Percentiles rank a stretch among this genome's conserved stretches.
These are phyloP conservation scores for Vulpes ferrilata DNA, from an alignment of 2,113 vertebrate genomes.

Conservation along the genomic window DNA sequence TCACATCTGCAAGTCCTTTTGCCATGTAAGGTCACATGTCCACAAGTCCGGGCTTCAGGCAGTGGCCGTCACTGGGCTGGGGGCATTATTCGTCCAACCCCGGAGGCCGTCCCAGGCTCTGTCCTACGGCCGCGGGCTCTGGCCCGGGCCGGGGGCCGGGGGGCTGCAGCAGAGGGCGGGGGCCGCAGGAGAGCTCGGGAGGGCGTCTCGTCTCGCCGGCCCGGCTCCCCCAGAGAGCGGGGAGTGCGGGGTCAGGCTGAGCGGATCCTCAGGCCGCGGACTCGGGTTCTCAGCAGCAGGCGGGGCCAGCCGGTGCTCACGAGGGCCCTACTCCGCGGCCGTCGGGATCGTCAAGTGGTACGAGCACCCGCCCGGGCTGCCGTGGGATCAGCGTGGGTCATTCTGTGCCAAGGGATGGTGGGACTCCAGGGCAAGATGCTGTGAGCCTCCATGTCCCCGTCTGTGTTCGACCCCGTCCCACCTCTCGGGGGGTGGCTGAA, in stretches of 20 bases:
- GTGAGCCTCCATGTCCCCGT: not conserved
- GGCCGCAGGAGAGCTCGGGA: not conserved
- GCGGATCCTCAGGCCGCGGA: not conserved
- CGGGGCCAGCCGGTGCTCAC: not conserved
- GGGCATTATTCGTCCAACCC: not conserved
- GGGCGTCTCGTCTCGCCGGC: not conserved
- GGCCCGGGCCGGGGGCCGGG: not conserved
- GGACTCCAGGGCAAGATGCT: not conserved
- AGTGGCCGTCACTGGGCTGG: not conserved
- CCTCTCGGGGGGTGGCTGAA: not conserved
- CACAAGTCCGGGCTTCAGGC: not conserved
- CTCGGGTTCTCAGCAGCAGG: not conserved
- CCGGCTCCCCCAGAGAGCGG: not conserved
- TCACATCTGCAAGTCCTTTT: not conserved
- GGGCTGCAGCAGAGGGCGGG: not conserved
- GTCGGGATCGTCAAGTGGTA: too few species aligned
- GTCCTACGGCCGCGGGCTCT: not conserved
- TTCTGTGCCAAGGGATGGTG: not conserved
- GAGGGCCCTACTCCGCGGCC: accelerated
- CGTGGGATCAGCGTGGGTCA: not conserved
- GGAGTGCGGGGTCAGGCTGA: not conserved
- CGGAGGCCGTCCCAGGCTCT: not conserved
- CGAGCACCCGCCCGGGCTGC: accelerated
- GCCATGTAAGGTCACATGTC: not conserved
- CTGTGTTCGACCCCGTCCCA: not conserved